Base-by-base conservation (phyloP, 37 sponge, comb jelly and placozoan species). In the Ephydatia muelleri region DNA sequence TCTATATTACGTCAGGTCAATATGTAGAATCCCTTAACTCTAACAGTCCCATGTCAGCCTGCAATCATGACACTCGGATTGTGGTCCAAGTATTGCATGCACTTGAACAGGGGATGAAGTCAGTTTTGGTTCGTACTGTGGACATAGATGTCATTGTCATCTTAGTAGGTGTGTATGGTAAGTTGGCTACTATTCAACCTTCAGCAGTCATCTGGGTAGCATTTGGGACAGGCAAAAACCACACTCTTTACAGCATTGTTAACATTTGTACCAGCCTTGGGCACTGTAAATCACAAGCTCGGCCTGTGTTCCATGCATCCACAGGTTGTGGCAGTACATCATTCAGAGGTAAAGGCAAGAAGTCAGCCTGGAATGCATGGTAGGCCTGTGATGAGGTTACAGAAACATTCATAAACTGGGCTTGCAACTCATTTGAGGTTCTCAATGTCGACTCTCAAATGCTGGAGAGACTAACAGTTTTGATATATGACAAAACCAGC, bases 271-370 rank as follows among this genome's bases (percentile, higher is more conserved):
- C 73, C 72, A 47, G 38, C 29, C 30, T 83, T 30, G 83, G 83
- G 57, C 40, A 38, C 28, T 48, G 16, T 48, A 77, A 77, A 23
- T 38, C 78, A 77, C 37, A 48, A 39, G 78, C 78, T 9, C 6
- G 3, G 43, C 83, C 72, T 11, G 71, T 83, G 43, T 83, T 83
- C 64, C 83, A 83, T 83, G 83, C 83, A 72, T 72, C 39, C 38
- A 73, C 36, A 73, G 83, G 83, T 66, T 83, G 83, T 83, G 83
- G 72, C n/a, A 70, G 38, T 11, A 72, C 83, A 34, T 73, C 75
- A 83, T 83, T 83, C 36, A 71, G 83, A 27, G 83, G 83, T 11
- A 83, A 83, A 38, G 83, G 83, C 28, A 83, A 83, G 74, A 83
- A 72, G 64, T 47, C 74, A 70, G 83, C 75, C 27, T 38, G 74